Evolutionary conservation across 2,888 invertebrate species (phyloP).

Genomic region (Apocheima hispidaria): DNA sequence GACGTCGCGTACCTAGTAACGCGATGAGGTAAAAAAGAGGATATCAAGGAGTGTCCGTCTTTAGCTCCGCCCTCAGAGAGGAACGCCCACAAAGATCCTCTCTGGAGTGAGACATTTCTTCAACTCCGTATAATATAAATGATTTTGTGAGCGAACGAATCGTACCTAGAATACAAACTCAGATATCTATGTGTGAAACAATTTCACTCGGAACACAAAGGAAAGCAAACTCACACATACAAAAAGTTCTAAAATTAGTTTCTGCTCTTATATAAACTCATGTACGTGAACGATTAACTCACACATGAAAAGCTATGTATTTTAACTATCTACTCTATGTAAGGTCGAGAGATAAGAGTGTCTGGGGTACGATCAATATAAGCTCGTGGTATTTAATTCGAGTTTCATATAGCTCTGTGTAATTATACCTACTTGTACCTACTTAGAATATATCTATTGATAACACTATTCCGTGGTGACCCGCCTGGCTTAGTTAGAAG

Average conservation of each 20-base stretch:
- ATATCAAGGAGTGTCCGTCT: conserved; percentile 82
- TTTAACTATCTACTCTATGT: conserved; percentile 7
- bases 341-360: conserved; percentile 25
- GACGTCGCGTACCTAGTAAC: conserved; percentile 76
- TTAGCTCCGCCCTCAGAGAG: conserved; percentile 72
- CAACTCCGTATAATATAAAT: conserved; percentile 67
- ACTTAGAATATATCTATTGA: no score
- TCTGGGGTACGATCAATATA: conserved; percentile 29
- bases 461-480: no score
- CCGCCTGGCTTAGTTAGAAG: no score
- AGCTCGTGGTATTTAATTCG: conserved; percentile 1
- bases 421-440: no score
- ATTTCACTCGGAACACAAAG: conserved; percentile 4
- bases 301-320: conserved; percentile 22
- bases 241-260: conserved; percentile 23
- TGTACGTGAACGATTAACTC: conserved; percentile 21
- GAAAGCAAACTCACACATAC: conserved; percentile 26
- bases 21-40: conserved; percentile 82
- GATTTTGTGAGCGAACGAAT: conserved; percentile 52
- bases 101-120: conserved; percentile 77
- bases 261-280: background rate
- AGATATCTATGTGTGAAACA: conserved; percentile 39
- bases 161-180: conserved; percentile 42
- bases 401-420: background rate
- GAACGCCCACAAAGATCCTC: conserved; percentile 79